Evolutionary conservation across 2,888 invertebrate genomes (phyloP).

Genomic region (Allygus modestus): DNA sequence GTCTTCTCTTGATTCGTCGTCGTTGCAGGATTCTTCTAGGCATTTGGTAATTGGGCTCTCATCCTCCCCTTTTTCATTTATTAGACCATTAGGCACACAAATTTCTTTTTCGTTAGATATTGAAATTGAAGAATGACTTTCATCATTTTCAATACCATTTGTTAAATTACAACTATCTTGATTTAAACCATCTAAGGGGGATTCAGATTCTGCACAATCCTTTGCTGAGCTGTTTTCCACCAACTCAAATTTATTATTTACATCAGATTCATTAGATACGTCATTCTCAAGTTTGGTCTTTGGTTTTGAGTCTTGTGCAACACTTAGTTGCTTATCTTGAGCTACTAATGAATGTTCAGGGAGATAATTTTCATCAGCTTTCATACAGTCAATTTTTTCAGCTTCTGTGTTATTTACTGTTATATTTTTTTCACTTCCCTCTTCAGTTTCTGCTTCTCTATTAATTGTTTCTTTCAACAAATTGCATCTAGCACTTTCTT

Average conservation of each 20-base stretch:
- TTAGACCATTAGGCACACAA: background rate
- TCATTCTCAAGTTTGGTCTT: background rate
- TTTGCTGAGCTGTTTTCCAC: background rate
- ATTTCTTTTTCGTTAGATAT: conserved; percentile 4
- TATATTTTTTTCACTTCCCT: background rate
- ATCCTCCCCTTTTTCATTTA: background rate
- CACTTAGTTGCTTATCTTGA: background rate
- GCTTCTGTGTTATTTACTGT: background rate
- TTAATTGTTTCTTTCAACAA: background rate
- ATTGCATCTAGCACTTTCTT: background rate
- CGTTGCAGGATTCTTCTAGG: background rate
- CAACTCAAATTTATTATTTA: background rate
- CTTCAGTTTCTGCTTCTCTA: background rate
- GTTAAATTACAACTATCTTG: background rate
- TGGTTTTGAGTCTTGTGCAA: background rate
- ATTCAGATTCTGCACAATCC: background rate
- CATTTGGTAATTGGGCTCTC: background rate
- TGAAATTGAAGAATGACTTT: background rate
- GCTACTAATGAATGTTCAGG: background rate
- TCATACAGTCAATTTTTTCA: background rate
- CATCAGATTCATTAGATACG: background rate
- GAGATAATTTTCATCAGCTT: background rate
- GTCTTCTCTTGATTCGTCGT: background rate
- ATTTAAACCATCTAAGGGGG: background rate
- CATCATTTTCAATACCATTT: background rate